These are phyloP conservation scores for Oncorhynchus kisutch DNA, from an alignment of 2,113 vertebrate genomes.

Conservation along the genomic window DNA sequence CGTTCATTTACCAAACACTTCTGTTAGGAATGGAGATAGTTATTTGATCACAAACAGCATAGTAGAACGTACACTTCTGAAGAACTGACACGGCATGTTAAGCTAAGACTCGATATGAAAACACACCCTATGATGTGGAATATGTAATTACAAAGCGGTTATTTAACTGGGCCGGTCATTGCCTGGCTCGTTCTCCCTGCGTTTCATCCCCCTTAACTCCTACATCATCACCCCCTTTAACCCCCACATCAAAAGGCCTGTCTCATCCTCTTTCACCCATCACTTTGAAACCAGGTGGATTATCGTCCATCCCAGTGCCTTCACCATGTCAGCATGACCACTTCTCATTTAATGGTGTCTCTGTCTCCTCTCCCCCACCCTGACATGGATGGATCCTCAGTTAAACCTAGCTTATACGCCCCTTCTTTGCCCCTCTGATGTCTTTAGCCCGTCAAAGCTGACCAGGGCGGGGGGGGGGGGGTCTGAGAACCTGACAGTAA, in stretches of 20 bases:
- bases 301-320: slow-evolving; percentile 12
- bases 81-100: background rate
- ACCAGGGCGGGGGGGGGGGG: slow-evolving; percentile 16
- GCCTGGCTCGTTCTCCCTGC: background rate
- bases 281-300: slow-evolving; percentile 22
- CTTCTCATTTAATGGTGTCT: slow-evolving; percentile 20
- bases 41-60: too few species aligned
- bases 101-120: background rate
- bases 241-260: too few species aligned
- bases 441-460: slow-evolving; percentile 16
- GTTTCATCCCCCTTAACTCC: too few species aligned
- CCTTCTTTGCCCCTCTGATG: background rate
- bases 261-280: background rate
- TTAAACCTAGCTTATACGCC: background rate
- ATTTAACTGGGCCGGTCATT: slow-evolving; percentile 27
- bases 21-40: too few species aligned
- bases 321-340: slow-evolving; percentile 12
- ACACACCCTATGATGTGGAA: slow-evolving; percentile 12
- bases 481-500: too few species aligned
- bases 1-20: background rate
- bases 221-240: too few species aligned
- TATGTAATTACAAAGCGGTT: slow-evolving; percentile 16
- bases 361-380: slow-evolving; percentile 15
- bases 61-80: too few species aligned
- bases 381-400: background rate